Evolutionary conservation across 2,113 vertebrate genomes (phyloP).

Genomic region (Platysternon megacephalum): DNA sequence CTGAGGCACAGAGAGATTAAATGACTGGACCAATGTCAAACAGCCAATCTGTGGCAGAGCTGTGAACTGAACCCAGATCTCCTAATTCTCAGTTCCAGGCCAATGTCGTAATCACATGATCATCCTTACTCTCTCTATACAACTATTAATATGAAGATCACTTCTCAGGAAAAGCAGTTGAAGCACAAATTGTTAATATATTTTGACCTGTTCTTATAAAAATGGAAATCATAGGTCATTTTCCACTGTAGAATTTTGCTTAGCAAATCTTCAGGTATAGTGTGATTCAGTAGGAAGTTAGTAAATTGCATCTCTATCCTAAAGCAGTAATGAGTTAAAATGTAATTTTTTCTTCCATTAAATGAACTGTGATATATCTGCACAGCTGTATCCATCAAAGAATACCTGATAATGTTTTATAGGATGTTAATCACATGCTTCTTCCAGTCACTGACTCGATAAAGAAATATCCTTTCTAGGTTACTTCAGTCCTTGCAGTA

Average conservation of each 20-base stretch:
- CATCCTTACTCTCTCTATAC: neutral
- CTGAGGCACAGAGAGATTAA: neutral
- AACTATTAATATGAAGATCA: neutral
- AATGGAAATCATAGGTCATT: neutral
- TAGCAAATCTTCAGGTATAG: neutral
- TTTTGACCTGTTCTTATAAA: neutral
- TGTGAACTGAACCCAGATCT: neutral
- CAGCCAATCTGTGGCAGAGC: neutral
- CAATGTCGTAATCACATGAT: neutral
- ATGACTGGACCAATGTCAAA: neutral
- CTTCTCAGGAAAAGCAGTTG: neutral
- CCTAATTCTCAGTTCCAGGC: neutral
- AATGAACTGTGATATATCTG: rapidly evolving
- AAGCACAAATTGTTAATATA: neutral
- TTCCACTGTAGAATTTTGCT: neutral
- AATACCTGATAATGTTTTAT: neutral
- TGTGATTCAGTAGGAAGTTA: neutral
- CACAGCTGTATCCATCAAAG: neutral
- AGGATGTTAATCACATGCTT: rapidly evolving
- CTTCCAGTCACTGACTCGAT: neutral
- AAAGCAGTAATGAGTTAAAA: neutral
- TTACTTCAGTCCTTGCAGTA: conserved; percentile 54
- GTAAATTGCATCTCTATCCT: neutral
- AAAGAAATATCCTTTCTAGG: neutral
- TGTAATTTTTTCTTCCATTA: neutral